These are phyloP conservation scores for Campoletis sonorensis DNA, from an alignment of 1,140 invertebrate genomes.

Conservation along the genomic window DNA sequence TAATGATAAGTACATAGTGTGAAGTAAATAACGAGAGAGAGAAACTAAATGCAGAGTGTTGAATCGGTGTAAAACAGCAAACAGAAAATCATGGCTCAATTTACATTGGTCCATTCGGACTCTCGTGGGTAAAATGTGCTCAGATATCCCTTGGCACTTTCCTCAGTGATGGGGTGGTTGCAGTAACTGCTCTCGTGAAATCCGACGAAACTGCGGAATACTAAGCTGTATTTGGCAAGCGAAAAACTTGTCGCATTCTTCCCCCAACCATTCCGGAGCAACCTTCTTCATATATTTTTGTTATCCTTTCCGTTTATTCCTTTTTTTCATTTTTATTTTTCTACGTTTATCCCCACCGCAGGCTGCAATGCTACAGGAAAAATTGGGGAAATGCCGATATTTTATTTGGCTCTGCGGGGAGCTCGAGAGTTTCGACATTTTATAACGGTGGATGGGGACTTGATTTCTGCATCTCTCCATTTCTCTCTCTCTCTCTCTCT, in stretches of 20 bases:
- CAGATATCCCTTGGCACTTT: slow-evolving; percentile 50
- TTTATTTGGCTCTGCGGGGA: slow-evolving; percentile 37
- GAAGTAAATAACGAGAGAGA: too few relatives aligned
- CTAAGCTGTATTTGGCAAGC: slow-evolving; percentile 54
- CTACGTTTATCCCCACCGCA: slow-evolving; percentile 23
- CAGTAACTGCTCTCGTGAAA: slow-evolving; percentile 49
- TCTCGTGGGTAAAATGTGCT: background rate
- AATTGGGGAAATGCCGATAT: slow-evolving; percentile 38
- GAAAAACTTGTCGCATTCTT: slow-evolving; percentile 24
- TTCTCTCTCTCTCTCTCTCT: background rate
- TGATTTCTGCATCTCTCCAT: background rate
- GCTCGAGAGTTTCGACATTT: background rate
- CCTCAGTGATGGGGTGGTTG: slow-evolving; percentile 32
- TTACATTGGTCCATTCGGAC: background rate
- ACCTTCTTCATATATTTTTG: slow-evolving; percentile 44
- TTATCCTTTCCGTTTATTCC: background rate
- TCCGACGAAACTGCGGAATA: slow-evolving; percentile 49
- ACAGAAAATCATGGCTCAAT: background rate
- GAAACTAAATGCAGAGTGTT: background rate
- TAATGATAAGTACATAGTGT: too few relatives aligned
- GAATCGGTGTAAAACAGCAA: background rate
- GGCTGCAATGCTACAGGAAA: background rate
- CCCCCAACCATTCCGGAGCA: slow-evolving; percentile 16
- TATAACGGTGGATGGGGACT: background rate
- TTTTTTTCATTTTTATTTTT: slow-evolving; percentile 52